Percentiles rank a stretch among this genome's conserved stretches.
phyloP scores from a whole-genome alignment of 2,797 vertebrate genomes.

The Cyclura pinguis region DNA sequence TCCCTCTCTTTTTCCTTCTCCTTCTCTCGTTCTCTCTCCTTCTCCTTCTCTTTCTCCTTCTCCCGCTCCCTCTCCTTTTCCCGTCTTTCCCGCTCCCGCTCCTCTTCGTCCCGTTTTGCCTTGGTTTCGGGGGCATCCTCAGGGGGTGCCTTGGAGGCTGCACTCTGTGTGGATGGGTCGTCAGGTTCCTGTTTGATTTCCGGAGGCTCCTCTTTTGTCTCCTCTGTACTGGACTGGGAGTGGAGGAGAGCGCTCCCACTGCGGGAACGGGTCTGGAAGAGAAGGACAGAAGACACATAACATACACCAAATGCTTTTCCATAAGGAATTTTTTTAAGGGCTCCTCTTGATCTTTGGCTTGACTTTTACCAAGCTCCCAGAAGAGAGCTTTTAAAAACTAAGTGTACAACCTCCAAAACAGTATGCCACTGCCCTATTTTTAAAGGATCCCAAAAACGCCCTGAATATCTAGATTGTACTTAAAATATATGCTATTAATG shows the following conservation, averaged over 20 bases:
- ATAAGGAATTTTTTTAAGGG: background rate
- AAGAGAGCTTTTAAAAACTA: background rate
- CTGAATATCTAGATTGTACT: background rate
- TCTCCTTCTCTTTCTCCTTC: slow-evolving; percentile 85
- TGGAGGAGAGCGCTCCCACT: slow-evolving; percentile 89
- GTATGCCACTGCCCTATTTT: background rate
- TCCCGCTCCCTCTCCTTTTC: slow-evolving; percentile 90
- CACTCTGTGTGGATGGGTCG: slow-evolving; percentile 76
- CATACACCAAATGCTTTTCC: background rate
- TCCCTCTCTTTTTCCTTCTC: slow-evolving; percentile 80
- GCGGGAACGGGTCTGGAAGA: slow-evolving; percentile 84
- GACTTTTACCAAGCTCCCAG: background rate
- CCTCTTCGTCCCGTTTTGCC: slow-evolving; percentile 84
- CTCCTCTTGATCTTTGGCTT: background rate
- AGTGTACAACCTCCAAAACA: background rate
- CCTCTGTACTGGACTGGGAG: slow-evolving; percentile 93
- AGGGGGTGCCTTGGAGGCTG: slow-evolving; percentile 65
- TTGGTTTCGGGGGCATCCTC: slow-evolving; percentile 77
- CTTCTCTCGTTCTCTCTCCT: slow-evolving; percentile 73
- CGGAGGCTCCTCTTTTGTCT: slow-evolving; percentile 89
- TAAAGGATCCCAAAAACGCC: background rate
- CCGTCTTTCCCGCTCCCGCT: slow-evolving; percentile 75
- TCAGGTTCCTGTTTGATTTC: slow-evolving; percentile 88
- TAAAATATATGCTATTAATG: background rate
- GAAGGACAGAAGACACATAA: background rate